These are phyloP conservation scores for Microcebus murinus DNA, from an alignment of 2,113 vertebrate genomes.

Conservation along the genomic window DNA sequence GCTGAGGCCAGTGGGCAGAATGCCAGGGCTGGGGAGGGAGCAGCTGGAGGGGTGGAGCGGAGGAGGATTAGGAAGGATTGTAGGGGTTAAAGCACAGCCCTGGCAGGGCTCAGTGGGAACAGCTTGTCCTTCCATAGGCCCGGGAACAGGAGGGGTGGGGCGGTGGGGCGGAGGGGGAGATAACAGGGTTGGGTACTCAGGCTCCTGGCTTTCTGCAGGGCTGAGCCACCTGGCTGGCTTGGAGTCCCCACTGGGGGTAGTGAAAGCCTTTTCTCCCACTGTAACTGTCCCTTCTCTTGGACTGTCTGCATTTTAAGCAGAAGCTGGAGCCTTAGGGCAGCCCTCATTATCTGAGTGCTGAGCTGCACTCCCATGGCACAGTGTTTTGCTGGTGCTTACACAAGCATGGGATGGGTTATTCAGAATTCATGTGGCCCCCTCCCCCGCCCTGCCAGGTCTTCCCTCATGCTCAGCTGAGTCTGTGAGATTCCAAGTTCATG, in stretches of 20 bases:
- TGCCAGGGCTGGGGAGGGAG: conserved; percentile 67
- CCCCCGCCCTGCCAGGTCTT: neutral
- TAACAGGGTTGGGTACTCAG: neutral
- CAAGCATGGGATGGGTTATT: neutral
- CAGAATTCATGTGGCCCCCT: neutral
- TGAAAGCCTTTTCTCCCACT: neutral
- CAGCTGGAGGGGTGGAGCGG: conserved; percentile 69
- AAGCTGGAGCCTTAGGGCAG: neutral
- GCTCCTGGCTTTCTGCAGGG: neutral
- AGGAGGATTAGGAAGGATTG: conserved; percentile 76
- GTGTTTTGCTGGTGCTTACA: neutral
- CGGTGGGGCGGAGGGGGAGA: neutral
- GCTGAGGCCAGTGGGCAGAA: conserved; percentile 48
- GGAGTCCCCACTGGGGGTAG: neutral
- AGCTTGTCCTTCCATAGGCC: conserved; percentile 75
- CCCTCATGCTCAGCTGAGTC: neutral
- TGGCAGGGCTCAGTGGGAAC: conserved; percentile 75
- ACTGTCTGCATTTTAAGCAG: conserved; percentile 15
- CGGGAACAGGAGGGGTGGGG: conserved; percentile 61
- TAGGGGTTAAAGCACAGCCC: conserved; percentile 68
- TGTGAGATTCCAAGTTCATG: neutral
- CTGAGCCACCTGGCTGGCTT: conserved; percentile 54
- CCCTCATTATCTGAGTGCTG: neutral
- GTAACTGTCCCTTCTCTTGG: neutral
- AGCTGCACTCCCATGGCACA: neutral